phyloP scores from a whole-genome alignment of 1,140 invertebrate species.

The Triops cancriformis region DNA sequence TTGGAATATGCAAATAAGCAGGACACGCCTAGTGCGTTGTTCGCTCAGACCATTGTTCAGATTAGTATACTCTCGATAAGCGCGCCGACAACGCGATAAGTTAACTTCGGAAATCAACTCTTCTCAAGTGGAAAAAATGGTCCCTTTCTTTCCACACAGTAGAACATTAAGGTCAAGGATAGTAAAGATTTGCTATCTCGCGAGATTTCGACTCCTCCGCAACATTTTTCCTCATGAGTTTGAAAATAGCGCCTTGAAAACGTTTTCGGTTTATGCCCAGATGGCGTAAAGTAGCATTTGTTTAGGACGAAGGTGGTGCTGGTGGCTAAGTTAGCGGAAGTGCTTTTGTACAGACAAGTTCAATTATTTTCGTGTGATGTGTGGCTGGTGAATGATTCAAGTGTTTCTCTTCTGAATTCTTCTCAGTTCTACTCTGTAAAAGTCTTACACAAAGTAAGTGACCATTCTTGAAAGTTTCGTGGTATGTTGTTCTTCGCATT shows the following conservation, averaged over 20 bases:
- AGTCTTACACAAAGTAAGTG: neutral
- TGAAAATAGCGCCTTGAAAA: neutral
- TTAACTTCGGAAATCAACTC: too few species aligned
- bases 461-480: neutral
- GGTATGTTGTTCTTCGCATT: neutral
- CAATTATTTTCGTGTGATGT: slow-evolving; percentile 11
- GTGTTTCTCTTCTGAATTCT: neutral
- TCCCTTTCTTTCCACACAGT: too few species aligned
- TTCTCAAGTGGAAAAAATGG: too few species aligned
- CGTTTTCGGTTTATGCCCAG: neutral
- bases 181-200: neutral
- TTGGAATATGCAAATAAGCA: too few species aligned
- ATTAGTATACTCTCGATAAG: too few species aligned
- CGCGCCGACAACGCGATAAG: too few species aligned
- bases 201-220: neutral
- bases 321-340: neutral
- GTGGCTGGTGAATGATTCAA: neutral
- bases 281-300: neutral
- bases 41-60: too few species aligned
- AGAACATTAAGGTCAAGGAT: neutral
- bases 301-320: slow-evolving; percentile 3
- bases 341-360: neutral
- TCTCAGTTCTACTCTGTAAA: neutral
- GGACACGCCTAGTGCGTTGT: too few species aligned
- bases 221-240: neutral